Conservation (phyloP, 1,140 invertebrate species). For the Rhysida immarginata region DNA sequence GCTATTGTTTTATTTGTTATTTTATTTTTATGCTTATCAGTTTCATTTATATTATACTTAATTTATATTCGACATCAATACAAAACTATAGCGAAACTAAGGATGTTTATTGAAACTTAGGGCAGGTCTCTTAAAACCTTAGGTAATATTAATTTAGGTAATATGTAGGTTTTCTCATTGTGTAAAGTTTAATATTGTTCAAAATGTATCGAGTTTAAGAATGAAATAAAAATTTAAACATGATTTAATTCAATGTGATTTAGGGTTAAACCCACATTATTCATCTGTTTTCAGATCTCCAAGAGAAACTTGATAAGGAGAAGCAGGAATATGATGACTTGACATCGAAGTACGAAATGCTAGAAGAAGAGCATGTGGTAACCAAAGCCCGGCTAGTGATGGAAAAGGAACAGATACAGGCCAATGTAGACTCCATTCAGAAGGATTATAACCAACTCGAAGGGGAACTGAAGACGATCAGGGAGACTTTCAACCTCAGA, state of each 20-base stretch:
- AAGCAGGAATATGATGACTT: slow-evolving; percentile 60
- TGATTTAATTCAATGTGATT: slow-evolving; percentile 8
- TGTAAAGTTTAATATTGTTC: neutral
- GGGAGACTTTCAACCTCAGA: slow-evolving; percentile 48
- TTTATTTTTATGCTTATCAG: too few species aligned
- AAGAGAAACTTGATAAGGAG: slow-evolving; percentile 44
- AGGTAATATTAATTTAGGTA: neutral
- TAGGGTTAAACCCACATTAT: too few species aligned
- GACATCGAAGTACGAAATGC: slow-evolving; percentile 57
- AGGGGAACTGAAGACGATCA: slow-evolving; percentile 46
- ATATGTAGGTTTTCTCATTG: neutral
- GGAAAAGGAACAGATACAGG: slow-evolving; percentile 53
- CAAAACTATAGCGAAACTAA: too few species aligned
- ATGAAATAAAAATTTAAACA: slow-evolving; percentile 13
- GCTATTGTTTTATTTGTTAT: too few species aligned
- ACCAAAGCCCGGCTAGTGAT: slow-evolving; percentile 57
- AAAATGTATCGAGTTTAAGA: neutral
- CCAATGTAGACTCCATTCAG: slow-evolving; percentile 22
- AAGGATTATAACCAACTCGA: slow-evolving; percentile 42
- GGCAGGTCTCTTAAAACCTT: too few species aligned
- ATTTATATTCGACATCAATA: too few species aligned
- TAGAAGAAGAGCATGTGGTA: slow-evolving; percentile 66
- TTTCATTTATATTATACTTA: too few species aligned
- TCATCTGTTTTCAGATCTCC: slow-evolving; percentile 39
- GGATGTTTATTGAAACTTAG: too few species aligned